Evolutionary conservation across 2,888 invertebrate species (phyloP).

Genomic region (Callosobruchus maculatus): DNA sequence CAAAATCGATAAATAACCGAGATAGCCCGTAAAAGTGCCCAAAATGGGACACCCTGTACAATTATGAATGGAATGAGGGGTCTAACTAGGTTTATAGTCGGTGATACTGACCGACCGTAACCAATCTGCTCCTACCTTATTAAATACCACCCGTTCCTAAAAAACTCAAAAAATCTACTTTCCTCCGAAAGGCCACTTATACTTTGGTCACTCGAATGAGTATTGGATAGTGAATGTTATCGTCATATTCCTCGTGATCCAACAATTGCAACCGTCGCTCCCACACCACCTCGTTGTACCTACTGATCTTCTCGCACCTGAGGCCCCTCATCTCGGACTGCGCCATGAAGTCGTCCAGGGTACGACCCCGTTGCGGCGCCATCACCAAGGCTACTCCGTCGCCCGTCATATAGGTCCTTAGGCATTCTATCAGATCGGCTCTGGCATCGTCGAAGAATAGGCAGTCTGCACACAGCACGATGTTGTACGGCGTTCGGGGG

Average conservation of each 20-base stretch:
- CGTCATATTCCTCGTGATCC: slow-evolving; percentile 58
- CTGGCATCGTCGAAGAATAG: slow-evolving; percentile 74
- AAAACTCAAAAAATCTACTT: neutral
- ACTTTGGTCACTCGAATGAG: slow-evolving; percentile 60
- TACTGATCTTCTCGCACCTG: slow-evolving; percentile 54
- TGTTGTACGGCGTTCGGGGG: slow-evolving; percentile 57
- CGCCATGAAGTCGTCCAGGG: slow-evolving; percentile 65
- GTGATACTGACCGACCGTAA: neutral
- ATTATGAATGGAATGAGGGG: no score
- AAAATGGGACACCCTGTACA: no score
- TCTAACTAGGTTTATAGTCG: no score
- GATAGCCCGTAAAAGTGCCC: no score
- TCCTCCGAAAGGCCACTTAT: slow-evolving; percentile 44
- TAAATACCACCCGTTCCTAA: slow-evolving; percentile 5
- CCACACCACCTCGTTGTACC: slow-evolving; percentile 66
- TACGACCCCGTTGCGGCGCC: slow-evolving; percentile 72
- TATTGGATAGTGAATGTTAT: slow-evolving; percentile 70
- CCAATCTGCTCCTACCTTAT: neutral
- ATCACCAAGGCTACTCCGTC: slow-evolving; percentile 68
- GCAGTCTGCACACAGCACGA: slow-evolving; percentile 75
- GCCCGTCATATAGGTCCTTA: slow-evolving; percentile 59
- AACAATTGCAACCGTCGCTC: slow-evolving; percentile 61
- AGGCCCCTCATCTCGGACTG: slow-evolving; percentile 61
- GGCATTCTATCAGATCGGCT: slow-evolving; percentile 62
- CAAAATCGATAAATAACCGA: no score